These are phyloP conservation scores for Bemisia tabaci DNA, from an alignment of 1,140 invertebrate species.

Conservation along the genomic window DNA sequence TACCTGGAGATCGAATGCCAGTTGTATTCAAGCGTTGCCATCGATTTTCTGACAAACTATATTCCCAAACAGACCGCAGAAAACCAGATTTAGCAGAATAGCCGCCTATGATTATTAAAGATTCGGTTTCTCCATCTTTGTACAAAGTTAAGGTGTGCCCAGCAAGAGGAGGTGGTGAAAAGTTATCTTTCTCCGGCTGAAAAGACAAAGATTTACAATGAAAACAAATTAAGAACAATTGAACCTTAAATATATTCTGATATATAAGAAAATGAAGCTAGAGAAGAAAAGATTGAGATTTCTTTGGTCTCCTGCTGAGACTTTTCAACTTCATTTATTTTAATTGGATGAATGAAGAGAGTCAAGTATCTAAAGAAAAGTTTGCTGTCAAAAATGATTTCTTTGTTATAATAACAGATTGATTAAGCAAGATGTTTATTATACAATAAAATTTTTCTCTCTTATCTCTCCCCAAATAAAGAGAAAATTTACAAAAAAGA, in stretches of 20 bases:
- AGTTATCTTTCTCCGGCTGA: constrained; percentile 8
- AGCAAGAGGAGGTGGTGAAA: constrained; percentile 52
- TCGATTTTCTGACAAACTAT: constrained; percentile 52
- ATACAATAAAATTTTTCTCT: no score
- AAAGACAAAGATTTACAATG: constrained; percentile 9
- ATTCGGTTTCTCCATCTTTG: constrained; percentile 53
- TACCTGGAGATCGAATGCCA: constrained; percentile 57
- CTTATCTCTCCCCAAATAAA: no score
- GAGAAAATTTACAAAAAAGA: no score
- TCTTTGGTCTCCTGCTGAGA: no score
- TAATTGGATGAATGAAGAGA: constrained; percentile 21
- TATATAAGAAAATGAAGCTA: no score
- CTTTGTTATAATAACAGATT: no score
- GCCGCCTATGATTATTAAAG: constrained; percentile 74
- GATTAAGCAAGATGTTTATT: no score
- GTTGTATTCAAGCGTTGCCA: constrained; percentile 51
- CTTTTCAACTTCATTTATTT: not conserved
- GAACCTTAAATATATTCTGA: no score
- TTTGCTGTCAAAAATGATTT: no score
- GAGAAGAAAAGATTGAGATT: no score
- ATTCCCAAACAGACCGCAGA: constrained; percentile 66
- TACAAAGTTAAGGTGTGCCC: constrained; percentile 78
- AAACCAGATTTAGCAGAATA: constrained; percentile 66
- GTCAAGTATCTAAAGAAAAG: no score
- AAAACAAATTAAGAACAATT: constrained; percentile 1